A percentile compares a stretch with the other conserved stretches of the same genome.
These are phyloP conservation scores for Oreochromis tanganicae DNA, from an alignment of 2,113 vertebrate genomes.

Conservation along the genomic window DNA sequence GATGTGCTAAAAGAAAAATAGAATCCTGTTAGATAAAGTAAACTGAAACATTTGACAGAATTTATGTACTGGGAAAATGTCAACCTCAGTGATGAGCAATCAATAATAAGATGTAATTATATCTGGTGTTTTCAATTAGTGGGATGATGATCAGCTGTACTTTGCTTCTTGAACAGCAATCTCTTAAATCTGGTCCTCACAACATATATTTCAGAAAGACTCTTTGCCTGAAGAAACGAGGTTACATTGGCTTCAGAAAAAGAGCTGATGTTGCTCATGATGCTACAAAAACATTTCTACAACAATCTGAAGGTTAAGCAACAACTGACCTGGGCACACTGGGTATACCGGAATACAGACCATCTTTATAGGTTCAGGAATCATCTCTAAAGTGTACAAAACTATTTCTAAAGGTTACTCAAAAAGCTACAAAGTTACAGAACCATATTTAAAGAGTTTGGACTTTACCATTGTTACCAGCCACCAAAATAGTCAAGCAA, in stretches of 20 bases:
- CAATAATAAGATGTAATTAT: not conserved
- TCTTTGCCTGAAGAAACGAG: not conserved
- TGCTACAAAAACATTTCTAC: not conserved
- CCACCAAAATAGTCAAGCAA: not conserved
- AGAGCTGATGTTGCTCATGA: not conserved
- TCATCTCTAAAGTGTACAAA: not conserved
- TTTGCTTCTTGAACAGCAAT: not conserved
- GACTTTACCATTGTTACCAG: too few species aligned
- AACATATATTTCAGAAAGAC: not conserved
- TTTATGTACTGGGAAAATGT: not conserved
- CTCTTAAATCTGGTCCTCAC: not conserved
- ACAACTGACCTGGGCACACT: not conserved
- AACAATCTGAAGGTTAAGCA: not conserved
- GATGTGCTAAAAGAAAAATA: not conserved
- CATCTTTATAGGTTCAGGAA: not conserved
- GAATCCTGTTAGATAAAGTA: not conserved
- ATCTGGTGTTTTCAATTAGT: not conserved
- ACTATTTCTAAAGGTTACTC: too few species aligned
- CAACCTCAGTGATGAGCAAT: not conserved
- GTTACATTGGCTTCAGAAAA: not conserved
- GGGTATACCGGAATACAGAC: not conserved
- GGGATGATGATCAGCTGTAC: not conserved
- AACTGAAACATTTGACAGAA: not conserved
- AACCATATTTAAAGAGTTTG: too few species aligned
- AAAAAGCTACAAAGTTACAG: not conserved